Conservation (phyloP, 2,113 vertebrate species). For the Larimichthys crocea region DNA sequence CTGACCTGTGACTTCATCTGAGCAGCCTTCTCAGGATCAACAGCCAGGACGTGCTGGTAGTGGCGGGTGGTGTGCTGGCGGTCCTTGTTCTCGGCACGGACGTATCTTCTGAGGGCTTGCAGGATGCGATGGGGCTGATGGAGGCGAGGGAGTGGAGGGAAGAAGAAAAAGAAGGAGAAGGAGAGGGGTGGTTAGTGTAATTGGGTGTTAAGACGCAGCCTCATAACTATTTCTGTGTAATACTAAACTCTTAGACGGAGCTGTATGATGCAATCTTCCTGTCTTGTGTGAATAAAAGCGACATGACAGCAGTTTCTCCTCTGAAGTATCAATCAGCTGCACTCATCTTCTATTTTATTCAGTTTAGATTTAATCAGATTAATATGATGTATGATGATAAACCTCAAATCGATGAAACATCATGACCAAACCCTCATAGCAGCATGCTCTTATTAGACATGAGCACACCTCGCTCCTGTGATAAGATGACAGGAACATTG, state of each 20-base stretch:
- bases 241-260: background rate
- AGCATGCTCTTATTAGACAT: too few relatives aligned
- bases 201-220: background rate
- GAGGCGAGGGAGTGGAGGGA: background rate
- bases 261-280: background rate
- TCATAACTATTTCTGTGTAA: background rate
- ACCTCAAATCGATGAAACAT: background rate
- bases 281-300: background rate
- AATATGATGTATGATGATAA: background rate
- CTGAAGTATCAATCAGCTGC: background rate
- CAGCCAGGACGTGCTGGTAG: conserved; percentile 96
- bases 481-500: background rate
- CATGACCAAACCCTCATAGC: background rate
- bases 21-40: conserved; percentile 96
- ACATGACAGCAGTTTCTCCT: background rate
- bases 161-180: background rate
- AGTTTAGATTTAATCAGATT: background rate
- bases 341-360: background rate
- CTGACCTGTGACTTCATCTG: conserved; percentile 99
- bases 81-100: conserved; percentile 97
- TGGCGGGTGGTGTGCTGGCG: conserved; percentile 96
- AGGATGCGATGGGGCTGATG: conserved; percentile 94
- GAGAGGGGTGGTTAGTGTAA: background rate
- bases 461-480: too few relatives aligned
- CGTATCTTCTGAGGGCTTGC: conserved; percentile 92